A percentile compares a stretch with the other conserved stretches of the same genome.
Evolutionary conservation across 92 coral and sea anemone species (phyloP).

Genomic region (Blastomussa wellsi): DNA sequence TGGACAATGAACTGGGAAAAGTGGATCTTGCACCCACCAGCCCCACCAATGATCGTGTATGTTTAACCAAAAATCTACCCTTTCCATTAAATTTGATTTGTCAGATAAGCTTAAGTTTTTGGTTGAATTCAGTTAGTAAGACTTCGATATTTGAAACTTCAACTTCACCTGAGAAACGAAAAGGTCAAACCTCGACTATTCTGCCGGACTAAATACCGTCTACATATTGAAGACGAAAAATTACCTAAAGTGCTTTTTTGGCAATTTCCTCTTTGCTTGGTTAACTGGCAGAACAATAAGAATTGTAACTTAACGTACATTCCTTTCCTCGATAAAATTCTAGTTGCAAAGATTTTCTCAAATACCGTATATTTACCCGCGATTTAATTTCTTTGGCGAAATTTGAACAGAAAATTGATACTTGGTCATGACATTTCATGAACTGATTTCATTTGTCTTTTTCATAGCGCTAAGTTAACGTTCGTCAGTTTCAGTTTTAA

Average conservation of each 20-base stretch:
- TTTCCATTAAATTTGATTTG: too few species aligned
- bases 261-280: background rate
- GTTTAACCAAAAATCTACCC: background rate
- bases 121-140: background rate
- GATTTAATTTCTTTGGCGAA: background rate
- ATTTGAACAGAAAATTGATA: background rate
- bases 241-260: background rate
- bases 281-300: background rate
- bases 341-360: background rate
- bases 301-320: background rate
- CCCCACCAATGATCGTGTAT: background rate
- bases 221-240: background rate
- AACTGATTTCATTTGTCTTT: background rate
- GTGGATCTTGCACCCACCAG: background rate
- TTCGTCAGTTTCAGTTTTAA: too few species aligned
- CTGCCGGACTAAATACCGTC: too few species aligned
- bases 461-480: background rate
- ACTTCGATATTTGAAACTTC: too few species aligned
- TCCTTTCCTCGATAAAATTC: background rate
- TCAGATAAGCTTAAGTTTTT: background rate
- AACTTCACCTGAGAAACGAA: too few species aligned
- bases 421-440: background rate
- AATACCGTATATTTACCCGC: background rate
- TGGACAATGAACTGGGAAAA: background rate
- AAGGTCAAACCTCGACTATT: too few species aligned